These are phyloP conservation scores for Pitta sordida DNA, from an alignment of 2,113 vertebrate species.

Conservation along the genomic window DNA sequence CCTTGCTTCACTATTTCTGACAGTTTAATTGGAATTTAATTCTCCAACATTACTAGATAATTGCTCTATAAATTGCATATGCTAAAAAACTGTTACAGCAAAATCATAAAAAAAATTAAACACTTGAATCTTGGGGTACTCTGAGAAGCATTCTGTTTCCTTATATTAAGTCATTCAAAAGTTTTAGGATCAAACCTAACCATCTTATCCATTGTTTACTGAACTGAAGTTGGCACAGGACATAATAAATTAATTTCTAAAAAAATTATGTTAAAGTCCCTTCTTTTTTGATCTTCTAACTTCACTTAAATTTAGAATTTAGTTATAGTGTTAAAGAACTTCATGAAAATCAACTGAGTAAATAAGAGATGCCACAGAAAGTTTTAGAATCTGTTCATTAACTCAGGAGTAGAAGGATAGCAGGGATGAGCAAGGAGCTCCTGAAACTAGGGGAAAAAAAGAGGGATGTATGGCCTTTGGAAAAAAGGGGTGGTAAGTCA, in stretches of 20 bases:
- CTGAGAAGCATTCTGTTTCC: not conserved
- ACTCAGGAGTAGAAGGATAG: no score
- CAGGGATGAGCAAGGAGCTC: no score
- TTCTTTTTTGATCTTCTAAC: not conserved
- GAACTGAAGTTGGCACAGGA: not conserved
- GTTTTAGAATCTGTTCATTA: not conserved
- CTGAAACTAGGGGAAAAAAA: no score
- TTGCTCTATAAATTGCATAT: not conserved
- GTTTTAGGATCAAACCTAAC: not conserved
- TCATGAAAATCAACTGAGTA: not conserved
- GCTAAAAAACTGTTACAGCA: not conserved
- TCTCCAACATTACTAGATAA: not conserved
- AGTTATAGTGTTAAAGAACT: not conserved
- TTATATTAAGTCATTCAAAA: not conserved
- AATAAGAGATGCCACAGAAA: not conserved
- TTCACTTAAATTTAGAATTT: not conserved
- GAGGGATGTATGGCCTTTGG: no score
- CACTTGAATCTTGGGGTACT: not conserved
- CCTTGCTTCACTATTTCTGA: not conserved
- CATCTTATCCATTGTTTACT: not conserved
- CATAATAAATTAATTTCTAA: not conserved
- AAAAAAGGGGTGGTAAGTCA: no score
- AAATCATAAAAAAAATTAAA: not conserved
- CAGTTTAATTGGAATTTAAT: not conserved
- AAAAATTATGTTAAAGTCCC: not conserved